phyloP scores from a whole-genome alignment of 2,113 vertebrate genomes.

The Trichomycterus rosablanca region DNA sequence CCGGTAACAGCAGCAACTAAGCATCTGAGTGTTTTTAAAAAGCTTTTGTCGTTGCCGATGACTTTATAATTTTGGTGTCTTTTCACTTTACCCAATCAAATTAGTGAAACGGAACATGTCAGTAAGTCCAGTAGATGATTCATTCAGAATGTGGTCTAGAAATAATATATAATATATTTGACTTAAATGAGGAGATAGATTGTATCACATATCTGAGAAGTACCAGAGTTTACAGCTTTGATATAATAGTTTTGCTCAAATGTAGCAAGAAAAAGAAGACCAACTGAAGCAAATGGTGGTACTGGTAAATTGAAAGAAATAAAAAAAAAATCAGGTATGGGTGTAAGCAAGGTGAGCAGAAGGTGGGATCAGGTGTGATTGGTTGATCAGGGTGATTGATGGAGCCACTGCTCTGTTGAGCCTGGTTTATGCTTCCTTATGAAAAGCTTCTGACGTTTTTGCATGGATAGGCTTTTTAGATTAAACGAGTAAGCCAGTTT shows the following conservation, averaged over 20 bases:
- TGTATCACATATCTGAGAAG: too few species aligned
- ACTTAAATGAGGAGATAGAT: background rate
- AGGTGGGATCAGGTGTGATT: background rate
- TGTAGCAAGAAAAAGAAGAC: background rate
- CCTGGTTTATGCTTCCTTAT: background rate
- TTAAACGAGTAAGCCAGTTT: too few species aligned
- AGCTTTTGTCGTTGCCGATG: too few species aligned
- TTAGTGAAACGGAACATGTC: too few species aligned
- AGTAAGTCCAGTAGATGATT: too few species aligned
- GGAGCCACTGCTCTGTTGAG: slow-evolving; percentile 5
- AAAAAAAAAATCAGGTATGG: background rate
- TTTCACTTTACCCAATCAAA: too few species aligned
- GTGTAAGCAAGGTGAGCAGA: background rate
- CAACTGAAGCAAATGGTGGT: too few species aligned
- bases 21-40: background rate
- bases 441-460: background rate
- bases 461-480: too few species aligned
- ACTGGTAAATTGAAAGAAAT: too few species aligned
- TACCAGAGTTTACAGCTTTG: too few species aligned
- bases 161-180: background rate
- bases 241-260: background rate
- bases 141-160: background rate
- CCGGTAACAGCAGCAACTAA: background rate
- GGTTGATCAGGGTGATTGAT: background rate
- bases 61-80: too few species aligned